phyloP scores from a whole-genome alignment of 2,797 vertebrate genomes.

The Naso thynnoides region DNA sequence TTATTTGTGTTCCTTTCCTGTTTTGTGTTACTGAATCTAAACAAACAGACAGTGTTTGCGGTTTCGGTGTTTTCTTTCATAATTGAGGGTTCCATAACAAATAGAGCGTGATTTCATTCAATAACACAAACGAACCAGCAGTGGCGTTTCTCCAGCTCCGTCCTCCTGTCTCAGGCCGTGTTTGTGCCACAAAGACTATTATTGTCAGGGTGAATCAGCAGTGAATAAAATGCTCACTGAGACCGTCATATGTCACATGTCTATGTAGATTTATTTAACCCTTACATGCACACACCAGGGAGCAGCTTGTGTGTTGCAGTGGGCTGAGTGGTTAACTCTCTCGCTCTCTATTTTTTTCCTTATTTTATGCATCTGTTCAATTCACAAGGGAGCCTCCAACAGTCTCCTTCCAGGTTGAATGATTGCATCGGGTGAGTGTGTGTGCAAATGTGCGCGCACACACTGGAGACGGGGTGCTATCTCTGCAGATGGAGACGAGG shows the following conservation, averaged over 20 bases:
- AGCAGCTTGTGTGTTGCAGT: conserved; percentile 38
- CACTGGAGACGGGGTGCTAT: conserved; percentile 44
- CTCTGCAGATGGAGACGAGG: conserved; percentile 70
- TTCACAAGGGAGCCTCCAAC: conserved; percentile 52
- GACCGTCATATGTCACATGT: conserved; percentile 57
- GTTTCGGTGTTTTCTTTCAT: conserved; percentile 31
- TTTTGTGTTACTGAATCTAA: neutral
- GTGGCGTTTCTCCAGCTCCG: conserved; percentile 40
- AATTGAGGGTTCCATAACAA: conserved; percentile 49
- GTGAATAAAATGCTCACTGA: conserved; percentile 32
- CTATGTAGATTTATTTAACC: conserved; percentile 65
- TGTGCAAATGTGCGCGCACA: conserved; percentile 24
- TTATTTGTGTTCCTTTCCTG: conserved; percentile 2
- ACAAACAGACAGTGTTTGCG: conserved; percentile 22
- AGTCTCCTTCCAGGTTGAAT: conserved; percentile 40
- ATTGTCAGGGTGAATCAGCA: conserved; percentile 56
- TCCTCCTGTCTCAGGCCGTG: conserved; percentile 19
- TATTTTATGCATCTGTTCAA: conserved; percentile 53
- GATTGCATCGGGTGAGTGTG: conserved; percentile 26
- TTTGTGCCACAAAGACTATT: conserved; percentile 41
- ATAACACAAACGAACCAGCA: conserved; percentile 41
- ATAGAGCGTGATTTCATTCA: conserved; percentile 61
- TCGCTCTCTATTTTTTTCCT: conserved; percentile 16
- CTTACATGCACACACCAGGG: conserved; percentile 25
- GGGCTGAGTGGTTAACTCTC: conserved; percentile 34